A percentile compares a stretch with the other conserved stretches of the same genome.
phyloP scores from a whole-genome alignment of 2,113 vertebrate species.

The Sardina pilchardus region DNA sequence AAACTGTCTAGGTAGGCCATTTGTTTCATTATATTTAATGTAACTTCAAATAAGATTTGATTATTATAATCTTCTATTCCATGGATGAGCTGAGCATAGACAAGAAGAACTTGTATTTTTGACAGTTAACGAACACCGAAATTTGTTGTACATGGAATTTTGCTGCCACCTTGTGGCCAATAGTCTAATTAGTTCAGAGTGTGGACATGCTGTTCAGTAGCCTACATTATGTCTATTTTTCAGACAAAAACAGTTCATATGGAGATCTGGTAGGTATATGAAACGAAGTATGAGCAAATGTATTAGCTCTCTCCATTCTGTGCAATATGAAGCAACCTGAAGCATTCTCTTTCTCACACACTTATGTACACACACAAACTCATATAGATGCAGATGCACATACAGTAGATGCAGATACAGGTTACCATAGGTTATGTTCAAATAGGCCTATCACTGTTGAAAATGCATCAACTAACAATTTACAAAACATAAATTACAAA shows the following conservation, averaged over 20 bases:
- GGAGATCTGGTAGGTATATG: not conserved
- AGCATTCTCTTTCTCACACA: not conserved
- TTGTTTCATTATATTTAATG: not conserved
- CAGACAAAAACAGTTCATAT: not conserved
- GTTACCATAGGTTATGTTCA: not conserved
- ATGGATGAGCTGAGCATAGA: not conserved
- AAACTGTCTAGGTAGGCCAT: not conserved
- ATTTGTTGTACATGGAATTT: not conserved
- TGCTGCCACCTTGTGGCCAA: slow-evolving; percentile 44
- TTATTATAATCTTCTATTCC: not conserved
- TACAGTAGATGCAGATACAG: not conserved
- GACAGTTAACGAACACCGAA: not conserved
- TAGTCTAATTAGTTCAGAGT: not conserved
- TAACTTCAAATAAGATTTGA: not conserved
- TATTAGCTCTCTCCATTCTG: not conserved
- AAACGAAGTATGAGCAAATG: not conserved
- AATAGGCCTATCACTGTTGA: too few species aligned
- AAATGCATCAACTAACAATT: too few species aligned
- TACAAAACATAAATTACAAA: not conserved
- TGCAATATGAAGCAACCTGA: not conserved
- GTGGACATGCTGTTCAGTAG: not conserved
- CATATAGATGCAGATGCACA: not conserved
- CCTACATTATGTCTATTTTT: not conserved
- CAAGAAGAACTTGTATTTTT: not conserved
- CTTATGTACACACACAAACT: not conserved